phyloP scores from a whole-genome alignment of 2,113 vertebrate species.

The Cottus gobio region DNA sequence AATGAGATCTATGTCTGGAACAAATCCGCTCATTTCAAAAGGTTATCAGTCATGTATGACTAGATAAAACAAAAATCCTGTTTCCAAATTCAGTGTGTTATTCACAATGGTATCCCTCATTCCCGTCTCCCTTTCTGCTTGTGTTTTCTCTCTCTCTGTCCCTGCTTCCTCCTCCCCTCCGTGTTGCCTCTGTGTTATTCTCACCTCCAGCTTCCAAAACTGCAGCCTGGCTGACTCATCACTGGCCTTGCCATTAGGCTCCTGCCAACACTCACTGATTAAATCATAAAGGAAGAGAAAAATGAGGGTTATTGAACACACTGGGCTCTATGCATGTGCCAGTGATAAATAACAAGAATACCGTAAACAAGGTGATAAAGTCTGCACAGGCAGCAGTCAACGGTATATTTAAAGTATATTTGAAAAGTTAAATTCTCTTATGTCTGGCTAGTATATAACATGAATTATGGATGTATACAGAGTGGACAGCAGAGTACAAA shows the following conservation, averaged over 20 bases:
- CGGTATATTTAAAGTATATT: slow-evolving; percentile 48
- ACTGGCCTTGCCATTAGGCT: slow-evolving; percentile 79
- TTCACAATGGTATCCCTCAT: slow-evolving; percentile 51
- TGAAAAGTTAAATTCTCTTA: slow-evolving; percentile 44
- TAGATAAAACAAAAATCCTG: slow-evolving; percentile 4
- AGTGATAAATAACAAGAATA: slow-evolving; percentile 65
- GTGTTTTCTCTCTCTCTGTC: slow-evolving; percentile 65
- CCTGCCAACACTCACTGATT: slow-evolving; percentile 82
- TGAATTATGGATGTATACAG: slow-evolving; percentile 36
- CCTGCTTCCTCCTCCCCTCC: slow-evolving; percentile 69
- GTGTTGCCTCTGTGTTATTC: slow-evolving; percentile 79
- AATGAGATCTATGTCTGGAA: slow-evolving; percentile 62
- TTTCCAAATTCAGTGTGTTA: slow-evolving; percentile 48
- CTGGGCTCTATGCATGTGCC: slow-evolving; percentile 63
- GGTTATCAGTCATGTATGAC: slow-evolving; percentile 38
- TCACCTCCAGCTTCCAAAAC: slow-evolving; percentile 82
- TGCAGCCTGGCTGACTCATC: slow-evolving; percentile 83
- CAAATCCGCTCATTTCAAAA: slow-evolving; percentile 54
- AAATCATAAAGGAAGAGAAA: slow-evolving; percentile 78
- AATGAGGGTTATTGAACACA: slow-evolving; percentile 65
- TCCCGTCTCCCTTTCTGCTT: slow-evolving; percentile 50
- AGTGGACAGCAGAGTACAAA: slow-evolving; percentile 33
- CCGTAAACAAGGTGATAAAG: slow-evolving; percentile 50
- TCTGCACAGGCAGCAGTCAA: slow-evolving; percentile 49
- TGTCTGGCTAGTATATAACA: slow-evolving; percentile 33